Evolutionary conservation across 2,888 invertebrate genomes (phyloP).

Genomic region (Gibbula magus): DNA sequence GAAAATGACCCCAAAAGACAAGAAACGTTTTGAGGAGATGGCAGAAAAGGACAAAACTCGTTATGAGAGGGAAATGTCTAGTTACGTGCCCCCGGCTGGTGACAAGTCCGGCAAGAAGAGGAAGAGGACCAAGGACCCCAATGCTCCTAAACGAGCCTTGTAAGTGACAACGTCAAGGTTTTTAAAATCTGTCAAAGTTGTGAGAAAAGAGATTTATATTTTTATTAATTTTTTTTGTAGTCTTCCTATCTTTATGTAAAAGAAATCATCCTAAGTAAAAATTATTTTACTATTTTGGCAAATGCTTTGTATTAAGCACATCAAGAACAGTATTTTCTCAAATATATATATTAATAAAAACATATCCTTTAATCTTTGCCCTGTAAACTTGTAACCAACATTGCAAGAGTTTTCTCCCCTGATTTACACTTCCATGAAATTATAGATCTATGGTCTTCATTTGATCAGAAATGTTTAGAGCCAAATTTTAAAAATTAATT

Average conservation of each 20-base stretch:
- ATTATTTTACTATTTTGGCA: too few species aligned
- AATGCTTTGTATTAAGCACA: too few species aligned
- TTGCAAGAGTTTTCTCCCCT: not conserved
- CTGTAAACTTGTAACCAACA: not conserved
- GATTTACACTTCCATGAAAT: not conserved
- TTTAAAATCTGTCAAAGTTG: not conserved
- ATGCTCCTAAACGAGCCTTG: conserved; percentile 98
- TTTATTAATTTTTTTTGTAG: too few species aligned
- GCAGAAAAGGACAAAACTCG: conserved; percentile 97
- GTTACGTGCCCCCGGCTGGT: conserved; percentile 86
- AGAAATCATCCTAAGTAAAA: too few species aligned
- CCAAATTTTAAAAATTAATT: not conserved
- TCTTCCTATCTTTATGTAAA: too few species aligned
- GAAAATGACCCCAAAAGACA: conserved; percentile 99
- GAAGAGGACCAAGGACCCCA: conserved; percentile 94
- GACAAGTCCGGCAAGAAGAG: conserved; percentile 79
- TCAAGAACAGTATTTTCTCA: too few species aligned
- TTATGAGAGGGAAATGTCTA: conserved; percentile 96
- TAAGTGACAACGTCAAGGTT: conserved; percentile 81
- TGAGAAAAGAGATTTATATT: not conserved
- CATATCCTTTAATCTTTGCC: too few species aligned
- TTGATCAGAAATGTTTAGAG: not conserved
- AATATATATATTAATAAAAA: too few species aligned
- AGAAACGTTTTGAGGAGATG: conserved; percentile 98
- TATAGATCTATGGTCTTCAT: not conserved